Percentiles rank a stretch among this genome's conserved stretches.
phyloP scores from a whole-genome alignment of 2,888 invertebrate genomes.

The Hedya salicella region DNA sequence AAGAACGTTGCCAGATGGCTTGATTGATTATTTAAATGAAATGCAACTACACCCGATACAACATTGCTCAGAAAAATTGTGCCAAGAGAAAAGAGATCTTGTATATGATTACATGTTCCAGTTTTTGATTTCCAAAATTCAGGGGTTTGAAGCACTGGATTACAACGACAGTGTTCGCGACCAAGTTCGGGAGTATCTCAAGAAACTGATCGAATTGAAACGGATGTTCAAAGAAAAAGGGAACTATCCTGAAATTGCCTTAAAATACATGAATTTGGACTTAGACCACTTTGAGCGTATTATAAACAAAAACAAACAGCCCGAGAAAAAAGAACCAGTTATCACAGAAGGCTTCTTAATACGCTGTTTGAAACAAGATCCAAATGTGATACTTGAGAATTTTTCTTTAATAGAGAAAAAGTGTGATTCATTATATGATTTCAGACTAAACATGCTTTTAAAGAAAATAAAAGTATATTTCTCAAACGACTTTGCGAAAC shows the following conservation, averaged over 20 bases:
- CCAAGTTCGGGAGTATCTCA: constrained; percentile 45
- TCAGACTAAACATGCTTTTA: constrained; percentile 53
- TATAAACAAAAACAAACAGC: constrained; percentile 28
- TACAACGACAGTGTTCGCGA: constrained; percentile 48
- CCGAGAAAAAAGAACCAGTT: background rate
- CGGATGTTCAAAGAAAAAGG: constrained; percentile 51
- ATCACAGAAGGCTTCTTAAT: constrained; percentile 47
- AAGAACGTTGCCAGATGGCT: constrained; percentile 54
- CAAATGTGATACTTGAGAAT: constrained; percentile 45
- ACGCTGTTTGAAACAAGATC: constrained; percentile 52
- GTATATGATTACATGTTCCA: constrained; percentile 53
- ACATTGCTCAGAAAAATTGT: constrained; percentile 40
- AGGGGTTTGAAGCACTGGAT: constrained; percentile 45
- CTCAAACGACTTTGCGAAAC: constrained; percentile 56
- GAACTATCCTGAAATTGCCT: constrained; percentile 57
- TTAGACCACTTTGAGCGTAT: constrained; percentile 47
- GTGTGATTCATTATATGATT: constrained; percentile 23
- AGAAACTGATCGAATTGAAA: constrained; percentile 51
- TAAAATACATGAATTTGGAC: constrained; percentile 54
- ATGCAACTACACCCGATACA: background rate
- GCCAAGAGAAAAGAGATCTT: constrained; percentile 47
- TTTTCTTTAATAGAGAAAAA: constrained; percentile 45
- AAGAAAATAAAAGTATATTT: constrained; percentile 65
- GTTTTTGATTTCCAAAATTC: constrained; percentile 53
- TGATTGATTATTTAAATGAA: background rate